These are phyloP conservation scores for Metalampra italica DNA, from an alignment of 2,888 invertebrate species.

Conservation along the genomic window DNA sequence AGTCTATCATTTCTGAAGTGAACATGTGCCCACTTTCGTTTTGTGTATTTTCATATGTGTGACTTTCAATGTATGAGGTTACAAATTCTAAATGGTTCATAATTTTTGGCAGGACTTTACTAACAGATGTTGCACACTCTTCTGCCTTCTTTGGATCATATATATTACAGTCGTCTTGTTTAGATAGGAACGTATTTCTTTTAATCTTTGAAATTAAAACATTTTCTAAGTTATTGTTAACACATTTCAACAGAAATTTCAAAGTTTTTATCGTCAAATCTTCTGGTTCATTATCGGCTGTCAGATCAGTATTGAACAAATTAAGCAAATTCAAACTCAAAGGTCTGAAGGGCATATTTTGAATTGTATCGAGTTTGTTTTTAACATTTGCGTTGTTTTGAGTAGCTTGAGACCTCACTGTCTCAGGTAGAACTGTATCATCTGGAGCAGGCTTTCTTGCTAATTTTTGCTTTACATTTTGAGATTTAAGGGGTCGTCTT, in stretches of 20 bases:
- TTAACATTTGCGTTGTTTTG: conserved; percentile 43
- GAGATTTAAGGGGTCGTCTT: conserved; percentile 32
- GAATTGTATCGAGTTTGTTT: conserved; percentile 38
- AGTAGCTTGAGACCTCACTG: conserved; percentile 49
- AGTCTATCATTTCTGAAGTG: conserved; percentile 38
- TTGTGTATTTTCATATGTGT: conserved; percentile 29
- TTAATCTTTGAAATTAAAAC: conserved; percentile 58
- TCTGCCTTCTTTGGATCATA: conserved; percentile 56
- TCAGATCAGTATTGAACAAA: conserved; percentile 47
- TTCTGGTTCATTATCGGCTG: conserved; percentile 34
- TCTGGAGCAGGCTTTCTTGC: conserved; percentile 40
- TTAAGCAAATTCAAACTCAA: conserved; percentile 50
- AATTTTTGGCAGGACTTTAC: conserved; percentile 49
- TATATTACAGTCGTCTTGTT: conserved; percentile 33
- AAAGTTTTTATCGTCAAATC: conserved; percentile 49
- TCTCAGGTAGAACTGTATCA: conserved; percentile 54
- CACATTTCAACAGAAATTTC: conserved; percentile 48
- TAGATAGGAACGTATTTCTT: conserved; percentile 53
- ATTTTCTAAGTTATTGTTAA: conserved; percentile 46
- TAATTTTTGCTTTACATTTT: conserved; percentile 35
- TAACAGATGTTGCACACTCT: conserved; percentile 46
- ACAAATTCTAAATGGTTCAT: conserved; percentile 47
- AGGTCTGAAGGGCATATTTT: conserved; percentile 48
- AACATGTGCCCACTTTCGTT: conserved; percentile 36
- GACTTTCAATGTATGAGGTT: conserved; percentile 40